A percentile compares a stretch with the other conserved stretches of the same genome.
phyloP scores from a whole-genome alignment of 2,888 invertebrate genomes.

The Sarcophaga rosellei region DNA sequence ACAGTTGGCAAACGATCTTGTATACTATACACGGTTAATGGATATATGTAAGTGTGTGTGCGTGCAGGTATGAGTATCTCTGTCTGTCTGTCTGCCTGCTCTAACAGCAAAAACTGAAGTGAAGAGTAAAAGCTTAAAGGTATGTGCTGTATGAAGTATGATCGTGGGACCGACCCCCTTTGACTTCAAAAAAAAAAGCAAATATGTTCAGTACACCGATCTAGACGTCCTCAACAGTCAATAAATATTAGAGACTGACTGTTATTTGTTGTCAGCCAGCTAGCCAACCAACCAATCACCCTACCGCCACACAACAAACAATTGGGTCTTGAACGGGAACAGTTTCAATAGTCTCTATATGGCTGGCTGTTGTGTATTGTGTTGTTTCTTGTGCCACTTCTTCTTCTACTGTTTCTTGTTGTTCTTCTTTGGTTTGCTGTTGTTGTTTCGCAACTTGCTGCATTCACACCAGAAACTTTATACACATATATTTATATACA shows the following conservation, averaged over 20 bases:
- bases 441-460: conserved; percentile 66
- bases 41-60: conserved; percentile 12
- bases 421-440: conserved; percentile 1
- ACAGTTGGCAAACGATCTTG: conserved; percentile 4
- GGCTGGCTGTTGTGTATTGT: conserved; percentile 1
- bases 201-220: conserved; percentile 10
- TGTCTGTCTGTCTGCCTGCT: too few relatives aligned
- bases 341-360: conserved; percentile 34
- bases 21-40: too few relatives aligned
- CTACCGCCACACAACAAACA: conserved; percentile 9
- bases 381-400: conserved; percentile 63
- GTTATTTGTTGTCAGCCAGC: conserved; percentile 36
- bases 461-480: conserved; percentile 58
- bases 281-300: conserved; percentile 22
- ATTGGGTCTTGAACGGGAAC: conserved; percentile 50
- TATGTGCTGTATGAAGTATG: conserved; percentile 38
- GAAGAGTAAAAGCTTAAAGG: conserved; percentile 28
- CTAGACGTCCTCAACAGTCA: conserved; percentile 10
- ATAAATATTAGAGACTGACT: conserved; percentile 13
- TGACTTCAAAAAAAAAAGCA: neutral
- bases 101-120: conserved; percentile 5
- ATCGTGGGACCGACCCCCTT: conserved; percentile 53
- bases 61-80: neutral
- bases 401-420: conserved; percentile 22
- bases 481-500: conserved; percentile 6